These are phyloP conservation scores for Dusona sp. DNA, from an alignment of 2,888 invertebrate species.

Conservation along the genomic window DNA sequence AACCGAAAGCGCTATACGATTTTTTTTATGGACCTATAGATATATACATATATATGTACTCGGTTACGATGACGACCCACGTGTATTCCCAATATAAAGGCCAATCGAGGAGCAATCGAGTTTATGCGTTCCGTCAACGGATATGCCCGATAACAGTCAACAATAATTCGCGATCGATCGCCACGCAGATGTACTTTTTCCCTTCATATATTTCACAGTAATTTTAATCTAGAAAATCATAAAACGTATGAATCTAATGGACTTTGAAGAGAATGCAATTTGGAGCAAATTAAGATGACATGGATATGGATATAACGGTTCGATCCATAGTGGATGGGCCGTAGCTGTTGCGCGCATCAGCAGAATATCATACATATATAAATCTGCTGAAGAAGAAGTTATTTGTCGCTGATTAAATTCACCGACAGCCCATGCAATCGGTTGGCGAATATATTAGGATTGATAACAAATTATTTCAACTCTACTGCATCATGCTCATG, in stretches of 20 bases:
- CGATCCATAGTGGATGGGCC: neutral
- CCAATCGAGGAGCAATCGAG: constrained; percentile 46
- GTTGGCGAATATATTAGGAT: constrained; percentile 19
- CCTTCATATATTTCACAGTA: neutral
- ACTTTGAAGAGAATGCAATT: neutral
- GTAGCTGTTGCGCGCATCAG: neutral
- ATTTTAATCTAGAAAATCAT: neutral
- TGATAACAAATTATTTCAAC: neutral
- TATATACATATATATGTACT: neutral
- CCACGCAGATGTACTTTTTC: constrained; percentile 7
- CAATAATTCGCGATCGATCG: constrained; percentile 27
- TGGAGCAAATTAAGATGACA: neutral
- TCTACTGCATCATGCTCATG: constrained; percentile 1
- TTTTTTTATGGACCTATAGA: constrained; percentile 34
- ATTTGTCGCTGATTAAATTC: neutral
- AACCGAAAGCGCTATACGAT: constrained; percentile 5
- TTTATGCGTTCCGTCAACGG: constrained; percentile 43
- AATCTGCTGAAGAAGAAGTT: neutral
- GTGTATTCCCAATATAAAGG: constrained; percentile 37
- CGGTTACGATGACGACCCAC: constrained; percentile 31
- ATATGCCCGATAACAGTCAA: constrained; percentile 33
- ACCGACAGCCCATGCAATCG: neutral
- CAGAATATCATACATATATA: neutral
- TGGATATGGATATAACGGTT: neutral
- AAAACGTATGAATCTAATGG: constrained; percentile 1